These are phyloP conservation scores for Ditula angustiorana DNA, from an alignment of 2,888 invertebrate genomes.

Conservation along the genomic window DNA sequence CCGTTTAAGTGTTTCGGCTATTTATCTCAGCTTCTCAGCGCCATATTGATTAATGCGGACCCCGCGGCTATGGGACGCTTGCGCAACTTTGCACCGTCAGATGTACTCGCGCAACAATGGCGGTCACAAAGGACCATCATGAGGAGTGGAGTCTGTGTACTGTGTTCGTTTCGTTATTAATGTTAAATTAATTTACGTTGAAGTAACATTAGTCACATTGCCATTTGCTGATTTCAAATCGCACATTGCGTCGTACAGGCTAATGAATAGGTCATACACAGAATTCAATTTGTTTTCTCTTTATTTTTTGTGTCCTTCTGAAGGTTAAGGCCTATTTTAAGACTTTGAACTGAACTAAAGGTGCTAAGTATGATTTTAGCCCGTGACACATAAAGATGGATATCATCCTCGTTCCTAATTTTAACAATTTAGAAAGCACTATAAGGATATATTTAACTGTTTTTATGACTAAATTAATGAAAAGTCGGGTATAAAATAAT, in stretches of 20 bases:
- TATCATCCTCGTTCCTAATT: no score
- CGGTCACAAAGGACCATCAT: conserved; percentile 5
- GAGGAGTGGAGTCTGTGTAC: neutral
- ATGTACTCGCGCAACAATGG: conserved; percentile 31
- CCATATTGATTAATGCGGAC: conserved; percentile 51
- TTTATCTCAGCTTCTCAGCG: conserved; percentile 44
- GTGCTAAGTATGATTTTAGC: no score
- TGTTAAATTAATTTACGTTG: conserved; percentile 1
- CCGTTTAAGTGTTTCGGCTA: conserved; percentile 37
- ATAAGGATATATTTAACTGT: no score
- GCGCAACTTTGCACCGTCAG: conserved; percentile 34
- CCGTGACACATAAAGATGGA: no score
- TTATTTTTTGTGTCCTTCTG: neutral
- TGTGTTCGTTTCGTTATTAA: neutral
- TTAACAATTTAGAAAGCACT: no score
- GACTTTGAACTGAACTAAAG: neutral
- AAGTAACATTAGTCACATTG: neutral
- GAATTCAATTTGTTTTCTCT: neutral
- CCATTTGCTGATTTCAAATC: neutral
- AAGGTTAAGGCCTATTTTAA: neutral
- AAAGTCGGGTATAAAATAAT: neutral
- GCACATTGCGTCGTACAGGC: neutral
- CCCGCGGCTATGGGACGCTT: conserved; percentile 46
- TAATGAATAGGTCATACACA: neutral
- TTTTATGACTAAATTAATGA: no score